These are phyloP conservation scores for Notechis scutatus DNA, from an alignment of 2,113 vertebrate species.

Conservation along the genomic window DNA sequence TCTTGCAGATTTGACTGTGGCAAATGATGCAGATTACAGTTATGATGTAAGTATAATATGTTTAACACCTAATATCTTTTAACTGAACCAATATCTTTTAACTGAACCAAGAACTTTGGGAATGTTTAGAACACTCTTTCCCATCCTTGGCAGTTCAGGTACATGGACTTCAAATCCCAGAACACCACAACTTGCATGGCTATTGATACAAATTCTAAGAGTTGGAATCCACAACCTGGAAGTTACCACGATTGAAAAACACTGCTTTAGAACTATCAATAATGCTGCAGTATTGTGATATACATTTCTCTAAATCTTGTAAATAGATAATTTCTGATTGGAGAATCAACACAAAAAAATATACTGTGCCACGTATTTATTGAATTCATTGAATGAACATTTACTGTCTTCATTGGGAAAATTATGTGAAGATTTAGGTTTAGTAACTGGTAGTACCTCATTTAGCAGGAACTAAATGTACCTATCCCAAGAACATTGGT, in stretches of 20 bases:
- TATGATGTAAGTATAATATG: conserved; percentile 89
- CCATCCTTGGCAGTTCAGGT: neutral
- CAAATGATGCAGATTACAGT: conserved; percentile 97
- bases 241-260: neutral
- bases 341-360: neutral
- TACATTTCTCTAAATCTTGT: neutral
- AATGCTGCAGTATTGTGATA: neutral
- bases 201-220: neutral
- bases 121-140: neutral
- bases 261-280: neutral
- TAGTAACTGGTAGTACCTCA: neutral
- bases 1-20: conserved; percentile 96
- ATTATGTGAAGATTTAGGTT: neutral
- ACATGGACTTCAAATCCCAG: neutral
- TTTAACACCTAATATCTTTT: conserved; percentile 7
- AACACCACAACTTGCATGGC: neutral
- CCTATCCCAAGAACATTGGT: neutral
- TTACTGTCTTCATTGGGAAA: neutral
- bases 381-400: neutral
- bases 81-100: neutral
- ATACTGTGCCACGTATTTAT: neutral
- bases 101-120: neutral
- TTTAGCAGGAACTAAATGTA: neutral
- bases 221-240: neutral
- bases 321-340: neutral